These are phyloP conservation scores for Lipophrys pholis DNA, from an alignment of 2,113 vertebrate genomes.

Conservation along the genomic window DNA sequence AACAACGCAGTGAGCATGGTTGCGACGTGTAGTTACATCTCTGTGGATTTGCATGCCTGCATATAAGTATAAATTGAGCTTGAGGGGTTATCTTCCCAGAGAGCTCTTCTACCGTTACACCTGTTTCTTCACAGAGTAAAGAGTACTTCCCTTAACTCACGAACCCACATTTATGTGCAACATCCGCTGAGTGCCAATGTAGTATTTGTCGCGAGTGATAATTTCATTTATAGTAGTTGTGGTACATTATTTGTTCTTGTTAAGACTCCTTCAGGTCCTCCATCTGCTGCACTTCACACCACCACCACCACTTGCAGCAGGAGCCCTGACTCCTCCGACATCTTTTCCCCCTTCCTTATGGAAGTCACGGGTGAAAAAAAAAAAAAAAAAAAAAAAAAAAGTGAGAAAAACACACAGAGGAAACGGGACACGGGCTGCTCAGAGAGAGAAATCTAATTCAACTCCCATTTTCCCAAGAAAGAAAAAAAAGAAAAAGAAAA, in stretches of 20 bases:
- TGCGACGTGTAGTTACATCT: too few relatives aligned
- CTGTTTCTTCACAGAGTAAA: too few relatives aligned
- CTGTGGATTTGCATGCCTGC: too few relatives aligned
- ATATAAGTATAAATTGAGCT: too few relatives aligned
- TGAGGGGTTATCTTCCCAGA: background rate
- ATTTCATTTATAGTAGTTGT: constrained; percentile 47
- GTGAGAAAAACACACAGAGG: constrained; percentile 22
- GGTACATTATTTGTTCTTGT: constrained; percentile 47
- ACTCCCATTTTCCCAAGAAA: constrained; percentile 37
- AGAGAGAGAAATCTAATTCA: constrained; percentile 29
- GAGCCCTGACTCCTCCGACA: constrained; percentile 53
- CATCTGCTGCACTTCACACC: constrained; percentile 59
- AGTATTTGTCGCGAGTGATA: constrained; percentile 4
- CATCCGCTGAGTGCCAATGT: constrained; percentile 31
- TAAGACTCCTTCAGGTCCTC: constrained; percentile 50
- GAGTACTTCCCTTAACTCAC: background rate
- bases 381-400: background rate
- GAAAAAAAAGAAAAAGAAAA: constrained; percentile 28
- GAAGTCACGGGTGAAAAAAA: constrained; percentile 29
- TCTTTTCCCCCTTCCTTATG: constrained; percentile 21
- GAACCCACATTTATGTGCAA: constrained; percentile 6
- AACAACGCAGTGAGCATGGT: too few relatives aligned
- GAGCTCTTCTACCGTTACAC: background rate
- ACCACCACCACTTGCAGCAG: constrained; percentile 52
- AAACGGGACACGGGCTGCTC: constrained; percentile 17